Base-by-base conservation (phyloP, 2,888 invertebrate species). In the Shargacucullia verbasci region DNA sequence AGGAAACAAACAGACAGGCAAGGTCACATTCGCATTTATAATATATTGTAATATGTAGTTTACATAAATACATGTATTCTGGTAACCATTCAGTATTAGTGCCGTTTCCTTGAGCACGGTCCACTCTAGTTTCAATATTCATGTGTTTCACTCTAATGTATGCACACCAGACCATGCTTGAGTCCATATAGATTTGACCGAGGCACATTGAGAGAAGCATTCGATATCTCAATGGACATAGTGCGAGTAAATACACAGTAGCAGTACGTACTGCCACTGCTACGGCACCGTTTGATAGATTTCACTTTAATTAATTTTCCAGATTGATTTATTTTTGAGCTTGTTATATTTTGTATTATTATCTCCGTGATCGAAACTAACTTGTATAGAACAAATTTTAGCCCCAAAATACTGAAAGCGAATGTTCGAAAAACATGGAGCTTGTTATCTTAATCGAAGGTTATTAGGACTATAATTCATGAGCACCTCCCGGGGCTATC, bases 401-500 rank as follows among this genome's bases (percentile, higher is more conserved):
- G 20, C 4, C 20, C 4, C 20, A 20, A 2, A 3, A 20, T 20
- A 20, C 4, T 20, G 20, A 20, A 20, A 4, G 2, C 20, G 2
- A 20, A 20, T 20, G 13, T 44, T 31, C 10, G 25, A 29, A 39
- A 47, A 44, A 49, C 35, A 41, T 25, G 37, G 5, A 20, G 27
- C 12, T 15, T 29, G 25, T 13, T 50, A 68, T 68, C 37, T 60
- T 14, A 49, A 29, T 25, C 10, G 29, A 49, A 41, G 29, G 33
- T 57, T 47, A 39, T 34, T 46, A 47, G 50, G 14, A 31, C 39
- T 25, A 58, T 66, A 55, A 56, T 10, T 72, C 40, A 55, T 29
- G 15, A 35, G 12, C n/a, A 14, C 8, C 29, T 35, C 47, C 35
- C 27, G 15, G 0, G 27, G 50, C 38, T 54, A 49, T 73, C 70